phyloP scores from a whole-genome alignment of 2,113 vertebrate genomes.

The Tetrax tetrax region DNA sequence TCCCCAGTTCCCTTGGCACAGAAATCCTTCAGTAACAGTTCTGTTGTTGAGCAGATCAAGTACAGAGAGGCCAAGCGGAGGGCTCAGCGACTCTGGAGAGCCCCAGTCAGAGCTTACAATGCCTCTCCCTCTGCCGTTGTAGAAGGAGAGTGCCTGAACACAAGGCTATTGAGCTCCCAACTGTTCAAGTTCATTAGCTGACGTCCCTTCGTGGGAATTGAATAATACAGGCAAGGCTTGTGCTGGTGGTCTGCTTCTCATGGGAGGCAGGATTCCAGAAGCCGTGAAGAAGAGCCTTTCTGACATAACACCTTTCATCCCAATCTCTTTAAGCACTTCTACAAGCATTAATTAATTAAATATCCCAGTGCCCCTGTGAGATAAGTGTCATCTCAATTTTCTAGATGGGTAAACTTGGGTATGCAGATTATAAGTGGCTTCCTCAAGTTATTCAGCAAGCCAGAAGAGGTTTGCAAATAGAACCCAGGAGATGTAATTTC shows the following conservation, averaged over 20 bases:
- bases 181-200: not conserved
- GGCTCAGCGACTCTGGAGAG: not conserved
- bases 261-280: slow-evolving; percentile 33
- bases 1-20: not conserved
- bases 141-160: not conserved
- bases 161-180: not conserved
- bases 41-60: not conserved
- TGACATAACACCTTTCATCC: slow-evolving; percentile 40
- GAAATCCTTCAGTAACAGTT: not conserved
- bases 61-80: not conserved
- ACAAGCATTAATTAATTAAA: slow-evolving; percentile 62
- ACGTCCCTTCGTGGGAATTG: not conserved
- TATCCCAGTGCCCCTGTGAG: slow-evolving; percentile 24
- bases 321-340: slow-evolving; percentile 37
- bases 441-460: slow-evolving; percentile 9
- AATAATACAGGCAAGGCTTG: not conserved
- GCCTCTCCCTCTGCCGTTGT: fast-evolving
- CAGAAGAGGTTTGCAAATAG: not conserved
- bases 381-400: slow-evolving; percentile 59
- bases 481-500: not conserved
- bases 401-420: slow-evolving; percentile 42
- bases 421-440: slow-evolving; percentile 36
- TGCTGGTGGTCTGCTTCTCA: slow-evolving; percentile 43
- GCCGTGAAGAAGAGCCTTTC: slow-evolving; percentile 5
- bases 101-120: not conserved